phyloP scores from a whole-genome alignment of 2,113 vertebrate genomes.

The Spea multiplicata region DNA sequence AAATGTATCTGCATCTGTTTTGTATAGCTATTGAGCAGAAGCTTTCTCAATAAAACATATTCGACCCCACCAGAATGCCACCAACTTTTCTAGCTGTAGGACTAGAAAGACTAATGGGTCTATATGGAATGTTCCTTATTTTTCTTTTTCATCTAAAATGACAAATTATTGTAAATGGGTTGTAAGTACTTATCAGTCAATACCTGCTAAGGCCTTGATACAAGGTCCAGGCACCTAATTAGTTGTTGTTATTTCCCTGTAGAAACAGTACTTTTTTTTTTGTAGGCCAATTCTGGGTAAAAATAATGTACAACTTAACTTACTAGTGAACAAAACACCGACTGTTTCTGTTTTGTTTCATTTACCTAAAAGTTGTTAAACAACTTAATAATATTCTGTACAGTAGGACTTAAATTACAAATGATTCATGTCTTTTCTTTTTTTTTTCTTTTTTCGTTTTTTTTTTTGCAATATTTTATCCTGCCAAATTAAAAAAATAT shows the following conservation, averaged over 20 bases:
- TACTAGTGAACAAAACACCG: slow-evolving; percentile 74
- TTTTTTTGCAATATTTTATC: slow-evolving; percentile 81
- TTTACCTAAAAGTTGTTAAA: slow-evolving; percentile 80
- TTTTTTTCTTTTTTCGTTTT: slow-evolving; percentile 68
- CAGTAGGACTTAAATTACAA: slow-evolving; percentile 91
- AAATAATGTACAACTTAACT: slow-evolving; percentile 85
- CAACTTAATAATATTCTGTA: slow-evolving; percentile 80
- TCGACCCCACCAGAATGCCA: too few species aligned
- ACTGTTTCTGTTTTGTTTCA: slow-evolving; percentile 69
- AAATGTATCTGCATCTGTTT: slow-evolving; percentile 48
- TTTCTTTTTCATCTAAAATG: slow-evolving; percentile 53
- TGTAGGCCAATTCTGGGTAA: slow-evolving; percentile 71
- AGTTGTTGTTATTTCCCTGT: slow-evolving; percentile 62
- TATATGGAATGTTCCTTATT: slow-evolving; percentile 57
- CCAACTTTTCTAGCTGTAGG: too few species aligned
- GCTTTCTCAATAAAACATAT: too few species aligned
- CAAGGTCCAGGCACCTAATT: slow-evolving; percentile 64
- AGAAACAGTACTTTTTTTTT: slow-evolving; percentile 63
- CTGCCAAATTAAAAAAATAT: slow-evolving; percentile 92
- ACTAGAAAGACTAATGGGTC: slow-evolving; percentile 44
- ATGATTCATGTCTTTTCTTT: slow-evolving; percentile 69
- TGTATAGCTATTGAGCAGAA: slow-evolving; percentile 16
- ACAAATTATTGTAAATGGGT: slow-evolving; percentile 56
- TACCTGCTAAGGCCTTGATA: slow-evolving; percentile 67
- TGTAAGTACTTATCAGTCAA: slow-evolving; percentile 58